Conservation (phyloP, 2,888 invertebrate genomes). For the Odontomyia ornata region DNA sequence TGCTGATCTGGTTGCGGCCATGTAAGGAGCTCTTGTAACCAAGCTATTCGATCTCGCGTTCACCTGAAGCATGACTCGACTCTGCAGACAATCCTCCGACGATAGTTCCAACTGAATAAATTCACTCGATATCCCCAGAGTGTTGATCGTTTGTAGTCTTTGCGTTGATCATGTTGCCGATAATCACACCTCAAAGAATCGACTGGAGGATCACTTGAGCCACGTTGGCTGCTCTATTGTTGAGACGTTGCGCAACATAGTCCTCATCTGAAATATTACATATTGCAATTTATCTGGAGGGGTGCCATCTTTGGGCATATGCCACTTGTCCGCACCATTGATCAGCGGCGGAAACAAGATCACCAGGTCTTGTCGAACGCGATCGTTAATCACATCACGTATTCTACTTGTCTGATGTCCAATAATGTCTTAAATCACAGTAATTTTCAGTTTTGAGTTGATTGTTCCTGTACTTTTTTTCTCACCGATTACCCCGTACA, state of each 20-base stretch:
- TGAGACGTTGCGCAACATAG: slow-evolving; percentile 10
- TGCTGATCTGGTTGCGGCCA: not conserved
- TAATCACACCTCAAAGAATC: slow-evolving; percentile 7
- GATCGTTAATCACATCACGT: slow-evolving; percentile 44
- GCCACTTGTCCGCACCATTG: slow-evolving; percentile 10
- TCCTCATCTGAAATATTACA: not conserved
- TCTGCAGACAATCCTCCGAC: not conserved
- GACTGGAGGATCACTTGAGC: slow-evolving; percentile 20
- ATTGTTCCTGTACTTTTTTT: not conserved
- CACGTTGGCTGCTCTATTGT: not conserved
- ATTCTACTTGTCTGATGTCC: slow-evolving; percentile 24
- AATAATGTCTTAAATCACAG: slow-evolving; percentile 34
- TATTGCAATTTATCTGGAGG: not conserved
- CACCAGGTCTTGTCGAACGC: not conserved
- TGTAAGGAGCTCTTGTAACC: not conserved
- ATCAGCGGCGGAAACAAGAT: not conserved
- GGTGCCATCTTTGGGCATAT: not conserved
- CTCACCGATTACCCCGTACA: not conserved
- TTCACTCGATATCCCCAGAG: not conserved
- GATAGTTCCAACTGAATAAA: slow-evolving; percentile 1
- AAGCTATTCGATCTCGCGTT: not conserved
- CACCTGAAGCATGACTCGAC: not conserved
- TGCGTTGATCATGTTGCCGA: slow-evolving; percentile 4
- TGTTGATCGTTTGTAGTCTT: slow-evolving; percentile 31
- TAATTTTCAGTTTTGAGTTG: slow-evolving; percentile 37